Conservation (phyloP, 2,888 invertebrate genomes). For the Neria commutata region DNA sequence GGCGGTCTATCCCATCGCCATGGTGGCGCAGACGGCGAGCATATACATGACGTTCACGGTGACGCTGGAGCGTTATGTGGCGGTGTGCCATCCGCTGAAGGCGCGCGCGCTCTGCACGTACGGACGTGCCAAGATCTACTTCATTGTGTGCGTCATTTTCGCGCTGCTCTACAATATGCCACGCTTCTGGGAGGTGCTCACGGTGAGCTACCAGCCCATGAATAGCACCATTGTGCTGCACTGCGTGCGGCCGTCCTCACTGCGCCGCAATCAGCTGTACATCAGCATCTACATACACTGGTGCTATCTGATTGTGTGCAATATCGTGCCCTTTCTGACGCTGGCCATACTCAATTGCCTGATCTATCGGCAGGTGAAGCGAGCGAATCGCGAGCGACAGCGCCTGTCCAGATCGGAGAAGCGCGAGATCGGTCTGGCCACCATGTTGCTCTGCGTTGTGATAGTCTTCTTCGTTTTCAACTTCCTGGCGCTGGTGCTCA, state of each 20-base stretch:
- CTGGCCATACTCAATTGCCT: constrained; percentile 88
- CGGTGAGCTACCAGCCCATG: constrained; percentile 57
- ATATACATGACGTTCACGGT: constrained; percentile 91
- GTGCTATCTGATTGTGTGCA: constrained; percentile 93
- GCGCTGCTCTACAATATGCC: constrained; percentile 87
- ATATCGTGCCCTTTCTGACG: constrained; percentile 88
- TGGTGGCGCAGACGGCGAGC: constrained; percentile 90
- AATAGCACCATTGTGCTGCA: constrained; percentile 68
- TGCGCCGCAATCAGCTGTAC: constrained; percentile 76
- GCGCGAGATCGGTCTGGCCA: constrained; percentile 91
- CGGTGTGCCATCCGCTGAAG: constrained; percentile 87
- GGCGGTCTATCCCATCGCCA: constrained; percentile 80
- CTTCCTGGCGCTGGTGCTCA: constrained; percentile 82
- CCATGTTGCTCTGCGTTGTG: constrained; percentile 94
- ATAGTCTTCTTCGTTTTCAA: constrained; percentile 94
- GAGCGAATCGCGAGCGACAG: constrained; percentile 88
- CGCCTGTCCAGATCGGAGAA: constrained; percentile 87
- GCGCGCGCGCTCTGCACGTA: constrained; percentile 92
- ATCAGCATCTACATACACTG: constrained; percentile 90
- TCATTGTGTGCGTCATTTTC: constrained; percentile 79
- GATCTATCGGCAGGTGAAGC: constrained; percentile 88
- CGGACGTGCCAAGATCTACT: constrained; percentile 82
- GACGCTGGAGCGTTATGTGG: constrained; percentile 92
- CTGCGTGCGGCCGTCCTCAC: constrained; percentile 72
- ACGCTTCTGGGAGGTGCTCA: constrained; percentile 74